Conservation (phyloP, 2,113 vertebrate species). For the Hoplias malabaricus region DNA sequence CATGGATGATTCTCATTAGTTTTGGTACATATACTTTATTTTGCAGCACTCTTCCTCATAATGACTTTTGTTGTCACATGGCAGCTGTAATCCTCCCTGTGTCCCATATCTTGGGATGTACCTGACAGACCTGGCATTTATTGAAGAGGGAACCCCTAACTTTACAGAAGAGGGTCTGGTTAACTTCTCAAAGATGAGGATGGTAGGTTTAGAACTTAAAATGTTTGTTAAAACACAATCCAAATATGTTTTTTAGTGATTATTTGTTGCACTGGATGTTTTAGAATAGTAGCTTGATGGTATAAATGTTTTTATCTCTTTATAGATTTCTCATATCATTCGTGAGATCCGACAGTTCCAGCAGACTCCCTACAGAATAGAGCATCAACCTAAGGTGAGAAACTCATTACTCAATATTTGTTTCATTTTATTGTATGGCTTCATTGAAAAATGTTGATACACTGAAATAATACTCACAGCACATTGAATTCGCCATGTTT, state of each 20-base stretch:
- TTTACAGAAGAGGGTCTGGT: conserved; percentile 98
- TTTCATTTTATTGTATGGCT: too few relatives aligned
- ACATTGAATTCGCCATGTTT: too few relatives aligned
- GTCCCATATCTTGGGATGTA: conserved; percentile 99
- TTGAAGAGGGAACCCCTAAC: conserved; percentile 97
- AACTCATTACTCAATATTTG: too few relatives aligned
- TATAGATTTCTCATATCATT: conserved; percentile 96
- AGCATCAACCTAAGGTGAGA: conserved; percentile 92
- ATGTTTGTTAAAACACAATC: background rate
- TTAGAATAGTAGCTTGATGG: background rate
- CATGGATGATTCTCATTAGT: background rate
- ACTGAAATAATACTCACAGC: too few relatives aligned
- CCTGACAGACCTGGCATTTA: conserved; percentile 94
- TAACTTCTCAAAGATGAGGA: conserved; percentile 99
- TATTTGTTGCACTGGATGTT: background rate
- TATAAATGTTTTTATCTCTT: background rate
- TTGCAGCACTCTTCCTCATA: background rate
- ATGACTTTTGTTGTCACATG: conserved; percentile 1
- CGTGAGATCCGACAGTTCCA: conserved; percentile 98
- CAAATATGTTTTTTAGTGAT: too few relatives aligned
- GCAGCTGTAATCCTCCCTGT: conserved; percentile 93
- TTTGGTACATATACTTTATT: background rate
- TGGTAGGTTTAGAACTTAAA: conserved; percentile 75
- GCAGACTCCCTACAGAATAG: conserved; percentile 96
- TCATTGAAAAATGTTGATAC: too few relatives aligned